Base-by-base conservation (phyloP, 2,888 invertebrate species). In the Aleiodes testaceus region DNA sequence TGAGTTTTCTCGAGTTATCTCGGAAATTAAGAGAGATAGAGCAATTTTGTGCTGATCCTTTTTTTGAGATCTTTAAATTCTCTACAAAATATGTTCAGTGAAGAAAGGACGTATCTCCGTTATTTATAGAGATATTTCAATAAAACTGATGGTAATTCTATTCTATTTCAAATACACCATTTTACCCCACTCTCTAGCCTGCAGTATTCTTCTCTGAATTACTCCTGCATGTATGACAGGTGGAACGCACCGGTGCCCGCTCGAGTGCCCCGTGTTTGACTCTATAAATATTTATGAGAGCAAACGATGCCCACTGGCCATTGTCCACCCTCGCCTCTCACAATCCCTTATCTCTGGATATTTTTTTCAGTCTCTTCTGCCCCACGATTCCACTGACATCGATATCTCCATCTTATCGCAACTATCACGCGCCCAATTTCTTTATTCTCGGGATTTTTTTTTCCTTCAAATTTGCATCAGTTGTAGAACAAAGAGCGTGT, bases 241-340 rank as follows among this genome's bases (percentile, higher is more conserved):
- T 73, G 75, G 72, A 81, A 84, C 83, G 85, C 81, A 84, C 84
- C 84, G 84, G 84, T 79, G 80, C 81, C 84, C 83, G 81, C 70
- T 69, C 74, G 78, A 47, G 14, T 16, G 44, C 53, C 14, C 45
- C 76, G 72, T 74, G 72, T 74, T 64, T 67, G 71, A 50, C 63
- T 65, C 63, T 63, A 75, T 75, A 77, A 74, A 77, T 77, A 77
- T 77, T 66, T 74, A 77, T 75, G 72, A 72, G 72, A 74, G 42
- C 47, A 53, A 69, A 74, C 66, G 75, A 82, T 84, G 80, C 79
- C 80, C 79, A 80, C 72, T 80, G 83, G 80, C 78, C 78, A 80
- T 79, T 80, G 78, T 77, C 77, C 84, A 79, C 84, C 81, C 84
- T 82, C 84, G 80, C 83, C 72, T 77, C 73, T 75, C 66, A 69